Conservation (phyloP, 2,797 vertebrate species). For the Loris lydekkerianus region DNA sequence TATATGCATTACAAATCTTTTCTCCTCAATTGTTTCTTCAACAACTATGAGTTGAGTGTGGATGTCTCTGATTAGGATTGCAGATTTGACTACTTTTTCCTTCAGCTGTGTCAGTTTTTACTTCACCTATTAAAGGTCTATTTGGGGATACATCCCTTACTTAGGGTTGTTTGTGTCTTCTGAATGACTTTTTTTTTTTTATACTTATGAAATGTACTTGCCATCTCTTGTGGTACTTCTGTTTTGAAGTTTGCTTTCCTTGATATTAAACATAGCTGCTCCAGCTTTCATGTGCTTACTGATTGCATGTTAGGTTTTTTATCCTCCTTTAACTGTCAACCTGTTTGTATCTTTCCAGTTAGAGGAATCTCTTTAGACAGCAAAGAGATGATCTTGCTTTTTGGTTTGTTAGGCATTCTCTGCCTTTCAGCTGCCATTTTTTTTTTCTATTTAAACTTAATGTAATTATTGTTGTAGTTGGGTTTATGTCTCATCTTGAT, state of each 20-base stretch:
- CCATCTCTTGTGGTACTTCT: constrained; percentile 5
- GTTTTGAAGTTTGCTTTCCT: not conserved
- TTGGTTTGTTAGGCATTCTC: not conserved
- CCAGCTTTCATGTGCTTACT: not conserved
- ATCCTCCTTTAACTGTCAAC: not conserved
- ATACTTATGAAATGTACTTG: not conserved
- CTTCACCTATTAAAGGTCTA: not conserved
- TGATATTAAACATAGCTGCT: not conserved
- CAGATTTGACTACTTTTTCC: not conserved
- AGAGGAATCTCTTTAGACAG: not conserved
- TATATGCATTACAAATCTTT: not conserved
- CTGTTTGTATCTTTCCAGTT: not conserved
- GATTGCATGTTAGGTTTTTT: not conserved
- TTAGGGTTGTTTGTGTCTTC: constrained; percentile 32
- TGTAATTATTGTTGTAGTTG: not conserved
- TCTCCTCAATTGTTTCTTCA: not conserved
- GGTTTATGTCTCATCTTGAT: not conserved
- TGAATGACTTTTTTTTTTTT: constrained; percentile 15
- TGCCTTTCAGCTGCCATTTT: not conserved
- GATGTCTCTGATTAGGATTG: not conserved
- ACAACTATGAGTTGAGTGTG: not conserved
- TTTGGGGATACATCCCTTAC: not conserved
- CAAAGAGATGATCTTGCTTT: not conserved
- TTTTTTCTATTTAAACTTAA: not conserved
- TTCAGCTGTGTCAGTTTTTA: not conserved